These are phyloP conservation scores for Catharus bicknelli DNA, from an alignment of 2,113 vertebrate genomes.

Conservation along the genomic window DNA sequence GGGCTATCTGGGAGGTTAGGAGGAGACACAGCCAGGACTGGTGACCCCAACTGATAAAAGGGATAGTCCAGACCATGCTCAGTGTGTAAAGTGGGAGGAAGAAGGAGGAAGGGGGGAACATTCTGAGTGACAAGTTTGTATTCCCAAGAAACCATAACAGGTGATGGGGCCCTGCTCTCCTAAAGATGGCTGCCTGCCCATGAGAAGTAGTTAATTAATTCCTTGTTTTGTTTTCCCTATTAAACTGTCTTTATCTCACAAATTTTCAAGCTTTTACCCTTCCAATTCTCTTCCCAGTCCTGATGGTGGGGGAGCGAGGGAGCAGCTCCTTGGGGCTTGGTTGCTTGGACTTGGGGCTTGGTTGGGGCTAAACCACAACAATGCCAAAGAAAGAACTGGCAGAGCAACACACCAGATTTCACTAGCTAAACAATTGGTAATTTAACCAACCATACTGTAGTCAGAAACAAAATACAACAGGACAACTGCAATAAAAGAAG, in stretches of 20 bases:
- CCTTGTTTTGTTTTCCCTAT: neutral
- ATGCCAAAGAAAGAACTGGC: neutral
- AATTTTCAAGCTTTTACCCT: neutral
- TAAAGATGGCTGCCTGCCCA: neutral
- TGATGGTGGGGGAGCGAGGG: neutral
- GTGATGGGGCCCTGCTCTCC: neutral
- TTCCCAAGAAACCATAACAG: neutral
- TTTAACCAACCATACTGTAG: neutral
- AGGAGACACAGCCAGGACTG: neutral
- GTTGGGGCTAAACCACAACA: neutral
- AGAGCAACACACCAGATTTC: neutral
- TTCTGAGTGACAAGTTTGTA: neutral
- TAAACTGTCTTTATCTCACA: neutral
- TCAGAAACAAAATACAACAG: neutral
- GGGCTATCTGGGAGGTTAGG: neutral
- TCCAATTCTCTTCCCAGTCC: neutral
- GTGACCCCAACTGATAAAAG: neutral
- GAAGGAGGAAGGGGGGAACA: neutral
- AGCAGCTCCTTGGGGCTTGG: neutral
- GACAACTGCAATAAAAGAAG: neutral
- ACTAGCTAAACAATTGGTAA: neutral
- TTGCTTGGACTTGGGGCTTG: neutral
- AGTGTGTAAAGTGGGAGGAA: neutral
- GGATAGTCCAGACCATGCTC: neutral
- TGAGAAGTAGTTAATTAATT: neutral